These are phyloP conservation scores for Dicycla oo DNA, from an alignment of 2,888 invertebrate genomes.

Conservation along the genomic window DNA sequence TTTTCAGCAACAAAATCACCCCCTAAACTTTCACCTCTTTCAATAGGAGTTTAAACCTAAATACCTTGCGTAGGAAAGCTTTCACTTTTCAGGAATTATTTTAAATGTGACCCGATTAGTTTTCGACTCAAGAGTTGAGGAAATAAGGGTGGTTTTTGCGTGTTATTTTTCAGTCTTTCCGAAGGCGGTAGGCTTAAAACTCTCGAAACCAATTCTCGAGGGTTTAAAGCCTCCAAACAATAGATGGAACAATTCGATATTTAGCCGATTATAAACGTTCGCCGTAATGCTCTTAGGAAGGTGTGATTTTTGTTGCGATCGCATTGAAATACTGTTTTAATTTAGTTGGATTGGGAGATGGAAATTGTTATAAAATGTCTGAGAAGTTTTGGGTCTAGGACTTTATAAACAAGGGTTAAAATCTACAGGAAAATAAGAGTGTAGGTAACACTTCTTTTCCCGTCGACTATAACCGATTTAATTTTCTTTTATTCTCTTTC, in stretches of 20 bases:
- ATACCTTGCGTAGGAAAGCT: constrained; percentile 89
- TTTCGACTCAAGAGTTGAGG: constrained; percentile 71
- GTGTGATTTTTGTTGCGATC: constrained; percentile 84
- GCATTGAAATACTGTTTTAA: constrained; percentile 66
- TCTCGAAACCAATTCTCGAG: constrained; percentile 88
- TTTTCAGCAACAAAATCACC: constrained; percentile 65
- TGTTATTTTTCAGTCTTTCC: constrained; percentile 76
- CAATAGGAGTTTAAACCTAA: constrained; percentile 90
- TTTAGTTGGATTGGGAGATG: constrained; percentile 40
- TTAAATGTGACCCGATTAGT: constrained; percentile 67
- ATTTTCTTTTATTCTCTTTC: neutral
- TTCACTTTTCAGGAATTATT: constrained; percentile 90
- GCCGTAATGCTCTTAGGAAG: constrained; percentile 88
- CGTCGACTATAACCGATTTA: neutral
- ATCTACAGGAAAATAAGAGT: no score
- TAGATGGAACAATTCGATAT: constrained; percentile 89
- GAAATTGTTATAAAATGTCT: constrained; percentile 42
- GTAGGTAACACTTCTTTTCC: neutral
- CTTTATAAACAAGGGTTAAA: constrained; percentile 8
- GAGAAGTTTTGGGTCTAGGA: constrained; percentile 8
- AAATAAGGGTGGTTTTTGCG: constrained; percentile 72
- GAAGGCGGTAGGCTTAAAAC: constrained; percentile 88
- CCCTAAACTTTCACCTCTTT: constrained; percentile 90
- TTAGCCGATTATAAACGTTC: constrained; percentile 89
- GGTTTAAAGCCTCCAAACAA: constrained; percentile 87